Evolutionary conservation across 2,888 invertebrate genomes (phyloP).

Genomic region (Ennomos erosarius): DNA sequence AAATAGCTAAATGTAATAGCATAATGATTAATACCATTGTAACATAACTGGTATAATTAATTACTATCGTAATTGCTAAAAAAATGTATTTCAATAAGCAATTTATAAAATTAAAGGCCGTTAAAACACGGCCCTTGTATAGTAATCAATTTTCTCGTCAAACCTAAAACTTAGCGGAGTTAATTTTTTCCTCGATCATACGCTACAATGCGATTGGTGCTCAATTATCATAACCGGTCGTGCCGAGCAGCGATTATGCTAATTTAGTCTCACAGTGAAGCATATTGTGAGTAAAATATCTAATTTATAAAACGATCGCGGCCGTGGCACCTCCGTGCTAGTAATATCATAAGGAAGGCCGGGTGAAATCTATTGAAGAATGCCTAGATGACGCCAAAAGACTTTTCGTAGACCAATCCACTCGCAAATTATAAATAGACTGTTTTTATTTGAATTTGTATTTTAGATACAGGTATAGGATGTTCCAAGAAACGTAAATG

Average conservation of each 20-base stretch:
- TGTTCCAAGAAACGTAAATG: too few relatives aligned
- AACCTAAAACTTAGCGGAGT: constrained; percentile 9
- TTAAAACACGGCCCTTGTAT: background rate
- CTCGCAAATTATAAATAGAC: too few relatives aligned
- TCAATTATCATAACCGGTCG: constrained; percentile 69
- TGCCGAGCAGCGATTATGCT: constrained; percentile 63
- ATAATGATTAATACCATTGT: too few relatives aligned
- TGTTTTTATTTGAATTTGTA: too few relatives aligned
- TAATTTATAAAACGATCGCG: constrained; percentile 57
- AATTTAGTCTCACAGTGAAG: constrained; percentile 60
- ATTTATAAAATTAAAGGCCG: too few relatives aligned
- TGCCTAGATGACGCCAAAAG: constrained; percentile 31
- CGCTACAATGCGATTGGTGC: constrained; percentile 53
- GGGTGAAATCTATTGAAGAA: constrained; percentile 36
- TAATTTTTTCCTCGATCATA: constrained; percentile 50
- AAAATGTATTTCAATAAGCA: too few relatives aligned
- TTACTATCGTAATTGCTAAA: too few relatives aligned
- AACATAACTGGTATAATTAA: too few relatives aligned
- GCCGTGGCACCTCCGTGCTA: constrained; percentile 38
- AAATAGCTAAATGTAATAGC: too few relatives aligned
- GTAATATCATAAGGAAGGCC: constrained; percentile 31
- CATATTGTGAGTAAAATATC: constrained; percentile 64
- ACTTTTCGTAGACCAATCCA: too few relatives aligned
- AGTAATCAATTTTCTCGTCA: constrained; percentile 9
- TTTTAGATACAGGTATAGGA: too few relatives aligned